A percentile compares a stretch with the other conserved stretches of the same genome.
Conservation (phyloP, 1,140 invertebrate species). For the Drosophila saltans region DNA sequence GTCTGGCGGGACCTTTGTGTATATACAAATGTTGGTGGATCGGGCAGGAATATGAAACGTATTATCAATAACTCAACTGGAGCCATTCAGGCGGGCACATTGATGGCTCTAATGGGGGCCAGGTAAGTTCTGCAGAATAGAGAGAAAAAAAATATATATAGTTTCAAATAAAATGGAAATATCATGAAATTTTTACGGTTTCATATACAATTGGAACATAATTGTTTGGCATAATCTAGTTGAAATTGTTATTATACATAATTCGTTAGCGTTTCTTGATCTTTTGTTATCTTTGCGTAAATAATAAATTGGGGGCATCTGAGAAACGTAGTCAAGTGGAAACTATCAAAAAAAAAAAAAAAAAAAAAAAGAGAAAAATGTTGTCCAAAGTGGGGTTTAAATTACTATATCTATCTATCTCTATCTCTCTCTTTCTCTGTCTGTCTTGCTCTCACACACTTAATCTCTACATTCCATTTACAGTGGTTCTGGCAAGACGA, state of each 20-base stretch:
- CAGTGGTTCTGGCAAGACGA: constrained; percentile 97
- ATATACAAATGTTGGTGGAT: constrained; percentile 85
- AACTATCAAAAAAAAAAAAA: constrained; percentile 11
- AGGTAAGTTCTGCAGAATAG: constrained; percentile 85
- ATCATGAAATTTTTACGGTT: too few species aligned
- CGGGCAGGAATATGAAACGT: constrained; percentile 84
- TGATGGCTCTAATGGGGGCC: constrained; percentile 95
- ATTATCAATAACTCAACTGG: constrained; percentile 89
- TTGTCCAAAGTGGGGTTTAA: constrained; percentile 32
- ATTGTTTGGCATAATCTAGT: too few species aligned
- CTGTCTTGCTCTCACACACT: background rate
- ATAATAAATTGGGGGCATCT: constrained; percentile 1
- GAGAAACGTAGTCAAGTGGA: constrained; percentile 26
- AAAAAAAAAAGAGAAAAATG: constrained; percentile 26
- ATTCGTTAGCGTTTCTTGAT: background rate
- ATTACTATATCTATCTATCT: background rate
- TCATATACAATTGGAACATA: too few species aligned
- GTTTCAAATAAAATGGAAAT: constrained; percentile 34
- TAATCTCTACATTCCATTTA: constrained; percentile 47
- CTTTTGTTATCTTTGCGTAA: background rate
- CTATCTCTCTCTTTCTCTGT: background rate
- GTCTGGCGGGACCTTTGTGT: constrained; percentile 90
- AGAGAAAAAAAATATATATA: background rate
- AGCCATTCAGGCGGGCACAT: constrained; percentile 90
- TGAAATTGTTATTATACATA: too few species aligned